These are phyloP conservation scores for Gallinago solitaria DNA, from an alignment of 2,797 vertebrate genomes.

Conservation along the genomic window DNA sequence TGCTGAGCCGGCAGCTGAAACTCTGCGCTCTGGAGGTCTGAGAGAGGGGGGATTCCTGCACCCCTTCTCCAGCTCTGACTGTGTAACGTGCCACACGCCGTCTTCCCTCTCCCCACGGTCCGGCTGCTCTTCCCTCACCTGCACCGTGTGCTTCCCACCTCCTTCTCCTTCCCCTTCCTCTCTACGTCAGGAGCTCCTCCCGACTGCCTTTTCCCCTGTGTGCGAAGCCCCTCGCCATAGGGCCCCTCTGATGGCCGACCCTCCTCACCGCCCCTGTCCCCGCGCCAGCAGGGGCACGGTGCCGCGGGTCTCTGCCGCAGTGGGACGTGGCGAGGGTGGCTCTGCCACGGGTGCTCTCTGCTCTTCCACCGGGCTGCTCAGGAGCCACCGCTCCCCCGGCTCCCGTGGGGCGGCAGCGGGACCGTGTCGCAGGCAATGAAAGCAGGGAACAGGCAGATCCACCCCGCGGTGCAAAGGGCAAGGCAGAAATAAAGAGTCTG, in stretches of 20 bases:
- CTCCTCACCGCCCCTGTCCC: neutral
- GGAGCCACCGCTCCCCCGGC: neutral
- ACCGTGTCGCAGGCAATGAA: neutral
- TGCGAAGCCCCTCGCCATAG: neutral
- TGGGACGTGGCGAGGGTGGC: accelerated
- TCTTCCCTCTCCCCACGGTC: neutral
- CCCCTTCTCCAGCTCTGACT: neutral
- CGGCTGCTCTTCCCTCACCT: neutral
- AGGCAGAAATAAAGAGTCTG: neutral
- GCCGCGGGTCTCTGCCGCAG: accelerated
- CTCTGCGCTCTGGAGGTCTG: neutral
- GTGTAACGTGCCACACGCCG: accelerated
- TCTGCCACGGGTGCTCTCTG: neutral
- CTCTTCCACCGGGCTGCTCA: neutral
- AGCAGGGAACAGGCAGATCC: neutral
- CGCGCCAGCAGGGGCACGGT: accelerated
- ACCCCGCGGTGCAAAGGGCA: neutral
- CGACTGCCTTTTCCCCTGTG: accelerated
- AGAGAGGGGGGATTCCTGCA: neutral
- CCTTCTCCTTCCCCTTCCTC: neutral
- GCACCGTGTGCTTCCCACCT: neutral
- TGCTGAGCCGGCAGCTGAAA: neutral
- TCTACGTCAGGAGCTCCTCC: neutral
- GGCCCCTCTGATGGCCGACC: neutral
- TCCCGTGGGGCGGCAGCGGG: neutral